Conservation (phyloP, 2,113 vertebrate species). For the Cyprinus carpio region DNA sequence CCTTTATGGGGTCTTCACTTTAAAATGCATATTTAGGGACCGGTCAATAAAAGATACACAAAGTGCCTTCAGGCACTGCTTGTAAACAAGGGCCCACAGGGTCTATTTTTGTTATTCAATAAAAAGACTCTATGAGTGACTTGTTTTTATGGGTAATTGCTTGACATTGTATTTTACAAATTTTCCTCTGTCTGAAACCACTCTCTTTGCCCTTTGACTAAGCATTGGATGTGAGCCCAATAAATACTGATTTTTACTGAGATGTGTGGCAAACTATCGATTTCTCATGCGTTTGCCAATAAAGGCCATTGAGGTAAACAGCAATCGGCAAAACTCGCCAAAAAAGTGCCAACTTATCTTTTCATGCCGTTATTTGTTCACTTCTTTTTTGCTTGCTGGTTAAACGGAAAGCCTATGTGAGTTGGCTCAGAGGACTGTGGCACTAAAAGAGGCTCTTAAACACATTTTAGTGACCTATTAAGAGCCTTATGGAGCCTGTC, state of each 20-base stretch:
- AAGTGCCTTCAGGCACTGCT: slow-evolving; percentile 44
- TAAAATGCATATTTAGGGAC: slow-evolving; percentile 37
- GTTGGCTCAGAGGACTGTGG: slow-evolving; percentile 63
- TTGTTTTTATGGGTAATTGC: slow-evolving; percentile 58
- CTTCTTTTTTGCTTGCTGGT: slow-evolving; percentile 30
- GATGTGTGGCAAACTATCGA: slow-evolving; percentile 62
- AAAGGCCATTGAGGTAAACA: slow-evolving; percentile 62
- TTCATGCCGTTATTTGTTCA: slow-evolving; percentile 39
- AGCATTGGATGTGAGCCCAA: slow-evolving; percentile 51
- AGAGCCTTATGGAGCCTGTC: slow-evolving; percentile 72
- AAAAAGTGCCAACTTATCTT: slow-evolving; percentile 40
- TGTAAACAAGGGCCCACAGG: slow-evolving; percentile 56
- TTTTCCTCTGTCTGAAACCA: slow-evolving; percentile 50
- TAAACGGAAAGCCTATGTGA: slow-evolving; percentile 14
- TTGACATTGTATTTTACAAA: slow-evolving; percentile 52
- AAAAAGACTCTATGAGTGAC: slow-evolving; percentile 54
- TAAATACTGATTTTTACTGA: slow-evolving; percentile 63
- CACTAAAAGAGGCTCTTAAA: slow-evolving; percentile 67
- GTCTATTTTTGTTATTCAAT: slow-evolving; percentile 59
- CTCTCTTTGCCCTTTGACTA: slow-evolving; percentile 60
- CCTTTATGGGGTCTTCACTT: slow-evolving; percentile 12
- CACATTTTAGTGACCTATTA: slow-evolving; percentile 77
- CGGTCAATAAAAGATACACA: slow-evolving; percentile 39
- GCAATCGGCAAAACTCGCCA: slow-evolving; percentile 50
- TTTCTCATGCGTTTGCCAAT: slow-evolving; percentile 62